Evolutionary conservation across 1,140 invertebrate species (phyloP).

Genomic region (Laupala kohalensis): DNA sequence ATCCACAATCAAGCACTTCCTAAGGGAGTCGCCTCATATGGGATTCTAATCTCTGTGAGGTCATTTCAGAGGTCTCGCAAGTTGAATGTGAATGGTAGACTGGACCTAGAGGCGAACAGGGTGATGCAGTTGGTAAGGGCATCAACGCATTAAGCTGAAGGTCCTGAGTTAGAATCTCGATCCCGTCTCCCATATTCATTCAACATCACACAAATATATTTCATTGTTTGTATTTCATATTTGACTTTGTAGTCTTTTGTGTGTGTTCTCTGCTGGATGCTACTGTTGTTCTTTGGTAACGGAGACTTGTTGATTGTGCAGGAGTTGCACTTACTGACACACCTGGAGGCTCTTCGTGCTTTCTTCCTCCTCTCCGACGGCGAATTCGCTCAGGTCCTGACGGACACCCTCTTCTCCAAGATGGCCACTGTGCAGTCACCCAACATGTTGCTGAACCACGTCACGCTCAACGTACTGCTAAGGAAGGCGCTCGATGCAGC

Average conservation of each 20-base stretch:
- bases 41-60: not conserved
- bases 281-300: slow-evolving; percentile 51
- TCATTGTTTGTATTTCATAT: not conserved
- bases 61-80: too few relatives aligned
- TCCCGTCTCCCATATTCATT: too few relatives aligned
- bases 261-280: slow-evolving; percentile 14
- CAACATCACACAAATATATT: not conserved
- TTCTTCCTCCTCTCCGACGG: slow-evolving; percentile 65
- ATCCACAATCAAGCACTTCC: too few relatives aligned
- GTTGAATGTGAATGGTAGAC: too few relatives aligned
- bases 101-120: too few relatives aligned
- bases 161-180: too few relatives aligned
- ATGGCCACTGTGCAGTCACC: slow-evolving; percentile 45
- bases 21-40: too few relatives aligned
- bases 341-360: slow-evolving; percentile 52
- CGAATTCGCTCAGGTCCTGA: slow-evolving; percentile 55
- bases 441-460: slow-evolving; percentile 49
- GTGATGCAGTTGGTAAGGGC: too few relatives aligned
- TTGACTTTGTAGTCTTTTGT: not conserved
- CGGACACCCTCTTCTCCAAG: slow-evolving; percentile 46
- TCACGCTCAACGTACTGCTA: slow-evolving; percentile 48
- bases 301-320: slow-evolving; percentile 53
- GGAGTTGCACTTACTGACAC: slow-evolving; percentile 48
- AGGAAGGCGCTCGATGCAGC: slow-evolving; percentile 41
- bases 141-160: too few relatives aligned